phyloP scores from a whole-genome alignment of 2,113 vertebrate genomes.

The Hippocampus barbouri region DNA sequence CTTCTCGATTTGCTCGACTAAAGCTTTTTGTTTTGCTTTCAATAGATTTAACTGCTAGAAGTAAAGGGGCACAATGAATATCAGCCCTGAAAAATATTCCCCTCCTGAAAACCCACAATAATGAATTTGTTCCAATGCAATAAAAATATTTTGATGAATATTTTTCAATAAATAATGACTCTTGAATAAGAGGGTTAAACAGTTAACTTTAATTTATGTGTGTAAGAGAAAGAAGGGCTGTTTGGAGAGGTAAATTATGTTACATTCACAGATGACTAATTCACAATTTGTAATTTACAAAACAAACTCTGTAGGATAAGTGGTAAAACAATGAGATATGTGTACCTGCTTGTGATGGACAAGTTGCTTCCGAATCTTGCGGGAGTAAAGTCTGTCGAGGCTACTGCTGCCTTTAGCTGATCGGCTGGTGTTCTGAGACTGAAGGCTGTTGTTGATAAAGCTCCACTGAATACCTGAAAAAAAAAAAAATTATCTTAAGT shows the following conservation, averaged over 20 bases:
- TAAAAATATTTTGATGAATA: neutral
- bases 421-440: conserved; percentile 86
- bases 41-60: conserved; percentile 98
- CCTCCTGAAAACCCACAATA: neutral
- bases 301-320: neutral
- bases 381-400: conserved; percentile 91
- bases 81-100: neutral
- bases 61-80: conserved; percentile 70
- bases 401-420: conserved; percentile 94
- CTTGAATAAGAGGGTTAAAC: neutral
- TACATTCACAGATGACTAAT: too few species aligned
- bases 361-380: conserved; percentile 97
- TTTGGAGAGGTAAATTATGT: neutral
- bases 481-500: neutral
- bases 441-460: conserved; percentile 97
- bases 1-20: conserved; percentile 99
- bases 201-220: neutral
- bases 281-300: too few species aligned
- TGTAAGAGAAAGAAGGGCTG: neutral
- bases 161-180: neutral
- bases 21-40: conserved; percentile 99
- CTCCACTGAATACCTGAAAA: conserved; percentile 91
- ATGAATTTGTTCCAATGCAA: too few species aligned
- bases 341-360: conserved; percentile 99
- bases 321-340: conserved; percentile 41